Evolutionary conservation across 1,140 invertebrate genomes (phyloP).

Genomic region (Paraescarpia echinospica): DNA sequence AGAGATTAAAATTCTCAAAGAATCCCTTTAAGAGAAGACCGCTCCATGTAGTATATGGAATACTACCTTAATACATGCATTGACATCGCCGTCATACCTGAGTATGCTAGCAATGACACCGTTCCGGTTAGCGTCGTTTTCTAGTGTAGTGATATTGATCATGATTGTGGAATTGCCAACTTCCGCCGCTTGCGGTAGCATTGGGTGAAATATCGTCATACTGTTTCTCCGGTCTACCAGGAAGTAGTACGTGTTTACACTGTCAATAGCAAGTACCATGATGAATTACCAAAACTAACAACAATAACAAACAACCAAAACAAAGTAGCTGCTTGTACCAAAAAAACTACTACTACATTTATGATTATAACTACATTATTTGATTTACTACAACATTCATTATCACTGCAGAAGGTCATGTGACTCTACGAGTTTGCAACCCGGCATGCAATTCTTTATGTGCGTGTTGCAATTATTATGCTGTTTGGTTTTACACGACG

Average conservation of each 20-base stretch:
- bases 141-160: neutral
- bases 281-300: no score
- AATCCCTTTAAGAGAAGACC: no score
- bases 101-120: neutral
- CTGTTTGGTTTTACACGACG: no score
- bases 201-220: neutral
- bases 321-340: neutral
- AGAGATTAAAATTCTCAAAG: no score
- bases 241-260: neutral
- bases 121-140: neutral
- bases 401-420: no score
- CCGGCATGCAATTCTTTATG: neutral
- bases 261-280: neutral
- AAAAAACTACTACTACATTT: no score
- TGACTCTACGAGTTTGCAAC: neutral
- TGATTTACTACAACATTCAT: no score
- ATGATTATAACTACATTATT: no score
- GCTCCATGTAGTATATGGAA: no score
- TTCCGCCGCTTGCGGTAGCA: neutral
- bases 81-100: neutral
- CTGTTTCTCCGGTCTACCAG: neutral
- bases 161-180: neutral
- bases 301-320: neutral
- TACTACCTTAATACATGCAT: no score
- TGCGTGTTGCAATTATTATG: neutral